A percentile compares a stretch with the other conserved stretches of the same genome.
Evolutionary conservation across 2,113 vertebrate genomes (phyloP).

Genomic region (Cyanoderma ruficeps): DNA sequence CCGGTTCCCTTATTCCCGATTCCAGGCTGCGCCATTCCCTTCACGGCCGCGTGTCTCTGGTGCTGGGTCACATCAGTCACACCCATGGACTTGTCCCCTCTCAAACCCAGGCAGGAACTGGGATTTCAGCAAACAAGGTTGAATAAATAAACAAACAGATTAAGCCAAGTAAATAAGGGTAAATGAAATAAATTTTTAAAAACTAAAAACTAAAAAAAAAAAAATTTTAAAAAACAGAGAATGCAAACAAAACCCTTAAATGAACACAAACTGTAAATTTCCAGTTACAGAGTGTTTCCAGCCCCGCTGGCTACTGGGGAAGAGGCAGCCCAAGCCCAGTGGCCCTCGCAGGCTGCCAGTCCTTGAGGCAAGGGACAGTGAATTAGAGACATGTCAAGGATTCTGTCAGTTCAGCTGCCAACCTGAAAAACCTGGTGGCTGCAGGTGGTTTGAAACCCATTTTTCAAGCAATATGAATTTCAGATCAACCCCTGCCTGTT

Average conservation of each 20-base stretch:
- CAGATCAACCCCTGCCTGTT: background rate
- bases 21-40: background rate
- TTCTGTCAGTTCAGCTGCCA: background rate
- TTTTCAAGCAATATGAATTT: background rate
- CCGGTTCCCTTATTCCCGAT: background rate
- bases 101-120: background rate
- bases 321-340: background rate
- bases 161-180: background rate
- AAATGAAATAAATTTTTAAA: background rate
- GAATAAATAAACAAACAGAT: background rate
- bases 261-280: background rate
- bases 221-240: no score
- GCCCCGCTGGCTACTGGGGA: background rate
- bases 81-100: background rate
- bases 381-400: rapidly evolving
- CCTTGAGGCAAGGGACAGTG: background rate
- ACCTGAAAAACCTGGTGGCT: background rate
- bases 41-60: background rate
- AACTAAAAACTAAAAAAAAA: no score
- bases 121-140: background rate
- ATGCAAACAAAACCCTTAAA: background rate
- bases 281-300: background rate
- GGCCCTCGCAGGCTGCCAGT: background rate
- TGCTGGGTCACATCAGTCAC: background rate
- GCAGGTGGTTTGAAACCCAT: background rate